Percentiles rank a stretch among this genome's conserved stretches.
These are phyloP conservation scores for Barypeithes pellucidus DNA, from an alignment of 2,888 invertebrate species.

Conservation along the genomic window DNA sequence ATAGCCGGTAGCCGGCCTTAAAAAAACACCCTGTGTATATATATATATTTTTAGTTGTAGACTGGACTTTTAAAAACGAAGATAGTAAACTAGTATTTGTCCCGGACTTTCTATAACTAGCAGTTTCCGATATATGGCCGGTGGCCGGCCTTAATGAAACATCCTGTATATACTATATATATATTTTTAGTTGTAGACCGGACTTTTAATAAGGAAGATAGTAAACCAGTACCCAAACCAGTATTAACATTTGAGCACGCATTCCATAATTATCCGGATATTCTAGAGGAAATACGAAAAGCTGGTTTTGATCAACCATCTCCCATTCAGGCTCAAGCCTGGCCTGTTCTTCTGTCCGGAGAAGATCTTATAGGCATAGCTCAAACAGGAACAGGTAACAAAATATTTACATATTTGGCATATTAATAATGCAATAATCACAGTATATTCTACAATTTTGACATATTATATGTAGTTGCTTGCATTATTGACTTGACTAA, in stretches of 20 bases:
- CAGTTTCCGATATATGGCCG: no score
- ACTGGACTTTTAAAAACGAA: slow-evolving; percentile 49
- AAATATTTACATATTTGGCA: background rate
- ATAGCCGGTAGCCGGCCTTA: no score
- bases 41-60: slow-evolving; percentile 38
- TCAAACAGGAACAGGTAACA: slow-evolving; percentile 87
- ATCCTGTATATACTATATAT: no score
- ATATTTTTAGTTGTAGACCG: slow-evolving; percentile 44
- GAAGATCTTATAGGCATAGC: slow-evolving; percentile 97
- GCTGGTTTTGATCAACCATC: slow-evolving; percentile 88
- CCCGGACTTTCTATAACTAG: no score
- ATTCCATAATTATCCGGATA: slow-evolving; percentile 86
- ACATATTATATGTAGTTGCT: no score
- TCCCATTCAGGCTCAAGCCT: slow-evolving; percentile 94
- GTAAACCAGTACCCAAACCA: slow-evolving; percentile 81
- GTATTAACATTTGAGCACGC: slow-evolving; percentile 87
- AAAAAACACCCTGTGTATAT: no score
- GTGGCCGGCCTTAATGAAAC: no score
- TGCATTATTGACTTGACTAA: no score
- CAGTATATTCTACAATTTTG: no score
- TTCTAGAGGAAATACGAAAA: slow-evolving; percentile 85
- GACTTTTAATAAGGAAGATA: slow-evolving; percentile 53
- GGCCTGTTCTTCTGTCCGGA: slow-evolving; percentile 94
- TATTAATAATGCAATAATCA: no score
- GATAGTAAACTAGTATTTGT: slow-evolving; percentile 71